These are phyloP conservation scores for Rana temporaria DNA, from an alignment of 2,113 vertebrate genomes.

Conservation along the genomic window DNA sequence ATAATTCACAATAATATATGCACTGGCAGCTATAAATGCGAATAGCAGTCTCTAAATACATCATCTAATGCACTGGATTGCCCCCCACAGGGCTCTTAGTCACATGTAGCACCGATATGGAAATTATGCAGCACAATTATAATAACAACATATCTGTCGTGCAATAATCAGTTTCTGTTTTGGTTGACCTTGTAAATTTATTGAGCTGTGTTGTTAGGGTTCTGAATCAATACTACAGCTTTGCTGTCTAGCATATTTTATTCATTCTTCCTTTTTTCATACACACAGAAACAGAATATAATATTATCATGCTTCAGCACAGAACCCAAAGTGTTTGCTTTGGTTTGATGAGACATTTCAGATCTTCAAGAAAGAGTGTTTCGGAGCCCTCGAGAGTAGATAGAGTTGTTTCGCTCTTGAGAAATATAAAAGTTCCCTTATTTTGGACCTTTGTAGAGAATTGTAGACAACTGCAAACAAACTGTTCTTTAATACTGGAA, in stretches of 20 bases:
- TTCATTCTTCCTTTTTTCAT: background rate
- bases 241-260: background rate
- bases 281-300: slow-evolving; percentile 24
- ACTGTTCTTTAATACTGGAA: background rate
- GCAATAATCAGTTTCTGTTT: slow-evolving; percentile 8
- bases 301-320: slow-evolving; percentile 34
- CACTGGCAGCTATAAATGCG: slow-evolving; percentile 14
- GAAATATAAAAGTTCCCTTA: background rate
- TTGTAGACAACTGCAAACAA: slow-evolving; percentile 21
- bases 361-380: background rate
- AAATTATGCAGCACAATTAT: slow-evolving; percentile 16
- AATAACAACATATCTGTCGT: slow-evolving; percentile 33
- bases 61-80: slow-evolving; percentile 27
- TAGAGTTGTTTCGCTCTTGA: background rate
- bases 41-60: slow-evolving; percentile 17
- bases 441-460: background rate
- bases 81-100: slow-evolving; percentile 11
- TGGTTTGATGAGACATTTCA: background rate
- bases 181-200: slow-evolving; percentile 19
- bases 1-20: background rate
- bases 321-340: background rate
- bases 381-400: background rate
- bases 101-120: slow-evolving; percentile 6
- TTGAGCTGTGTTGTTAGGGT: slow-evolving; percentile 14
- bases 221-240: background rate